A percentile compares a stretch with the other conserved stretches of the same genome.
Evolutionary conservation across 2,797 vertebrate species (phyloP).

Genomic region (Sebastes minor): DNA sequence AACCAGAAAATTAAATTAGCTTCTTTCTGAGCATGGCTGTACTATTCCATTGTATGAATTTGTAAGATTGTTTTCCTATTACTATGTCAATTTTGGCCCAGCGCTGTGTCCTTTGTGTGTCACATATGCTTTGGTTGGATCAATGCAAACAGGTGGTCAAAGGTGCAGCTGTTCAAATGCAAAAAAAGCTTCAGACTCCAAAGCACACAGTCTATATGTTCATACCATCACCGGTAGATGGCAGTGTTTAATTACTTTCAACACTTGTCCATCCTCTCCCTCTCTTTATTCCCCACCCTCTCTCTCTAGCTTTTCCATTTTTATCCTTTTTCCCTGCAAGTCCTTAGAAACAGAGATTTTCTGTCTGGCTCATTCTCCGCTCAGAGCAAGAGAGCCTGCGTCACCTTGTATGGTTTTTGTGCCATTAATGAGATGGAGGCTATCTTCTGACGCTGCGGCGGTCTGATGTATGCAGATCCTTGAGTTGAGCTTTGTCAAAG

Average conservation of each 20-base stretch:
- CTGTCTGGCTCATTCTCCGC: slow-evolving; percentile 37
- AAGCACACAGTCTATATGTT: background rate
- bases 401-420: slow-evolving; percentile 53
- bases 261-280: background rate
- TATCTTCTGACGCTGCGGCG: slow-evolving; percentile 8
- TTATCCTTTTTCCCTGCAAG: slow-evolving; percentile 72
- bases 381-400: slow-evolving; percentile 32
- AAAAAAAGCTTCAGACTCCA: slow-evolving; percentile 28
- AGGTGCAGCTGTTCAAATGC: slow-evolving; percentile 56
- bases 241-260: slow-evolving; percentile 74
- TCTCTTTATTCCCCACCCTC: slow-evolving; percentile 47
- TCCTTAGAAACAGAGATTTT: slow-evolving; percentile 78
- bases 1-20: slow-evolving; percentile 62
- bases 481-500: slow-evolving; percentile 31
- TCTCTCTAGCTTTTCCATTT: slow-evolving; percentile 65
- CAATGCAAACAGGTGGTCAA: slow-evolving; percentile 59
- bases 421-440: slow-evolving; percentile 49
- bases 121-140: slow-evolving; percentile 58
- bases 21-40: slow-evolving; percentile 14
- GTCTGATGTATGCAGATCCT: slow-evolving; percentile 38
- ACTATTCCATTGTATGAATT: slow-evolving; percentile 19
- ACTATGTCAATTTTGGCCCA: slow-evolving; percentile 46
- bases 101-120: slow-evolving; percentile 47
- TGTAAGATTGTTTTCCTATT: slow-evolving; percentile 17
- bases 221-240: slow-evolving; percentile 71